Conservation (phyloP, 23 tunicate genomes). For the Ciona savignyi region DNA sequence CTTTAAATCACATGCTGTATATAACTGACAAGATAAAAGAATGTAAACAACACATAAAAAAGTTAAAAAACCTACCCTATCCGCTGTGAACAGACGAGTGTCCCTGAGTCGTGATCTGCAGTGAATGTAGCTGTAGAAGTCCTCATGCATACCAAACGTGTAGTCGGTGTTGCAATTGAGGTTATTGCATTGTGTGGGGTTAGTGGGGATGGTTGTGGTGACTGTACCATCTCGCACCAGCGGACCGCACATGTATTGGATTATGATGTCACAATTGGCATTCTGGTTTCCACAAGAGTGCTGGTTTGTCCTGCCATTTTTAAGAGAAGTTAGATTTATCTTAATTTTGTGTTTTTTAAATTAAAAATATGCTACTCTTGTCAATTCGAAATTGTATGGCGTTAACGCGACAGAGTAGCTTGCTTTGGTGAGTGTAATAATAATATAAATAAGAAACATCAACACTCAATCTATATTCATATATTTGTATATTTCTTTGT, state of each 20-base stretch:
- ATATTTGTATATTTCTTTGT: no score
- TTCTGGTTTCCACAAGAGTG: conserved; percentile 86
- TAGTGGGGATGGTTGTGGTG: conserved; percentile 47
- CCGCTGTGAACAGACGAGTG: conserved; percentile 62
- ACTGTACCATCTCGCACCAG: conserved; percentile 73
- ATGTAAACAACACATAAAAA: neutral
- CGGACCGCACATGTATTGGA: conserved; percentile 83
- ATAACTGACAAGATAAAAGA: no score
- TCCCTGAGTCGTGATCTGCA: conserved; percentile 60
- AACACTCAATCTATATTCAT: no score
- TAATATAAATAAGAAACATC: no score
- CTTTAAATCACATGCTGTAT: no score
- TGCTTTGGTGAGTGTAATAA: no score
- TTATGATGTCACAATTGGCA: conserved; percentile 65
- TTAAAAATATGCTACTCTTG: no score
- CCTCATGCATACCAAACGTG: conserved; percentile 78
- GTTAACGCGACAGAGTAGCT: no score
- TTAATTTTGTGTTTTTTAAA: no score
- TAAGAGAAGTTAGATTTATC: no score
- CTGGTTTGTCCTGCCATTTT: conserved; percentile 83
- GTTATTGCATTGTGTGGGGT: conserved; percentile 43
- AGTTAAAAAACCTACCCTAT: conserved; percentile 28
- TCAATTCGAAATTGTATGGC: no score
- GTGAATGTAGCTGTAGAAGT: conserved; percentile 39
- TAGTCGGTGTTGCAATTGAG: conserved; percentile 52